These are phyloP conservation scores for Mythimna loreyi DNA, from an alignment of 2,888 invertebrate species.

Conservation along the genomic window DNA sequence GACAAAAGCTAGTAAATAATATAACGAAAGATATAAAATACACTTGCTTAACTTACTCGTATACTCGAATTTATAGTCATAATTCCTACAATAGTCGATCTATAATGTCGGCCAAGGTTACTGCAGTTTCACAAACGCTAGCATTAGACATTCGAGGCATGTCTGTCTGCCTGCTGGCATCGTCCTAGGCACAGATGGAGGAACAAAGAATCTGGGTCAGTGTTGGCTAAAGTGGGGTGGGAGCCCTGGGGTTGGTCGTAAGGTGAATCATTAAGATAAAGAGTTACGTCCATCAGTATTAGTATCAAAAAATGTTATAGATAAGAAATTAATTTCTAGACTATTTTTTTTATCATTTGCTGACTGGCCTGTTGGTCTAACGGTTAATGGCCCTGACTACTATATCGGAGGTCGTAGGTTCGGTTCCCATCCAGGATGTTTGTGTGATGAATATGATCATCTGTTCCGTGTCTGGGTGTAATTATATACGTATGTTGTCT, in stretches of 20 bases:
- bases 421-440: too few species aligned
- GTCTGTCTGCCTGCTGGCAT: constrained; percentile 67
- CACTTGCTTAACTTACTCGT: constrained; percentile 44
- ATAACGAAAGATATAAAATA: constrained; percentile 26
- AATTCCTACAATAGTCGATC: constrained; percentile 64
- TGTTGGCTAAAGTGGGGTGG: constrained; percentile 28
- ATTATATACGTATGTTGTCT: too few species aligned
- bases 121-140: constrained; percentile 81
- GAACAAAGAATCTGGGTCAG: constrained; percentile 76
- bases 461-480: too few species aligned
- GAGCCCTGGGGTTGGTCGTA: neutral
- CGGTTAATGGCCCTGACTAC: too few species aligned
- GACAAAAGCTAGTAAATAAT: too few species aligned
- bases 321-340: too few species aligned
- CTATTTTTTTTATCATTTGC: too few species aligned
- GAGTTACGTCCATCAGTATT: neutral
- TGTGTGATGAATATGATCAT: too few species aligned
- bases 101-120: constrained; percentile 84
- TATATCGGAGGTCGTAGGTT: too few species aligned
- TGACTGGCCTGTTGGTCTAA: too few species aligned
- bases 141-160: constrained; percentile 81
- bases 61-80: constrained; percentile 50
- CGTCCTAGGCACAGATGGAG: constrained; percentile 66
- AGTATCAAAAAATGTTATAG: too few species aligned
- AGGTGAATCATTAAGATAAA: constrained; percentile 1